phyloP scores from a whole-genome alignment of 2,113 vertebrate genomes.

The Leiothrix lutea region DNA sequence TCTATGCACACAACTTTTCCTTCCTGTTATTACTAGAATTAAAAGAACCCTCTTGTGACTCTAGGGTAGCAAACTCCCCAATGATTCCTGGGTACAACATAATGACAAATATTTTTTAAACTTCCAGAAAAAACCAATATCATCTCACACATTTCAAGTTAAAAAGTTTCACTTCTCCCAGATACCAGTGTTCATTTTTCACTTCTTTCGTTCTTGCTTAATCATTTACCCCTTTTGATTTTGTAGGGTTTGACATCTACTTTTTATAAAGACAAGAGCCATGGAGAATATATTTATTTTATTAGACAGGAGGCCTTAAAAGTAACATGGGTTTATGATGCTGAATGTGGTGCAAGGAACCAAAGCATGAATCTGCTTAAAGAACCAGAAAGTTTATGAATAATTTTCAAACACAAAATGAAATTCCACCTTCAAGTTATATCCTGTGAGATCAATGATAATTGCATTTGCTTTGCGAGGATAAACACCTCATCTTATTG shows the following conservation, averaged over 20 bases:
- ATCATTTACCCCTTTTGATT: background rate
- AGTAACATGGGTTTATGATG: background rate
- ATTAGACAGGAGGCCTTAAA: background rate
- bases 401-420: background rate
- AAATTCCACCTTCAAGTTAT: background rate
- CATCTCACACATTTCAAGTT: background rate
- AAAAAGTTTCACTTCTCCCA: background rate
- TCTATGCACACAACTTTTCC: background rate
- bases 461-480: background rate
- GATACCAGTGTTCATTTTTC: background rate
- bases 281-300: background rate
- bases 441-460: background rate
- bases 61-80: accelerated
- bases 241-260: background rate
- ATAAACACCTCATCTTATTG: background rate
- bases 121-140: background rate
- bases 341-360: background rate
- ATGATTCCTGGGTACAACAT: background rate
- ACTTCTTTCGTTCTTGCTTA: background rate
- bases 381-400: background rate
- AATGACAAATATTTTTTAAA: background rate
- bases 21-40: background rate
- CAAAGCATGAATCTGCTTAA: background rate
- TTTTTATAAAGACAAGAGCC: background rate
- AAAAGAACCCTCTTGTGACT: background rate